Evolutionary conservation across 2,113 vertebrate genomes (phyloP).

Genomic region (Amphilophus citrinellus): DNA sequence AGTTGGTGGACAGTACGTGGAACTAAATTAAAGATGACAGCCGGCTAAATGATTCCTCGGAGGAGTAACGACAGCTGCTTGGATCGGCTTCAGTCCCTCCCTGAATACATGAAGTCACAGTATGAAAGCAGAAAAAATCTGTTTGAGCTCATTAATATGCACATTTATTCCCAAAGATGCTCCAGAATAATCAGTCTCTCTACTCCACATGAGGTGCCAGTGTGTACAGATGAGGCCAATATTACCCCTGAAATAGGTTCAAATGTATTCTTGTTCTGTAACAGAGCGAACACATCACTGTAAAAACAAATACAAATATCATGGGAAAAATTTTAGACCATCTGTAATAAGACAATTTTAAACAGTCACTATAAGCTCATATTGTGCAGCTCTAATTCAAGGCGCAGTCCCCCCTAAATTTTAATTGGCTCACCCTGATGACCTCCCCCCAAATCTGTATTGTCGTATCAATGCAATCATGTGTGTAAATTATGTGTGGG

Average conservation of each 20-base stretch:
- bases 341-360: too few species aligned
- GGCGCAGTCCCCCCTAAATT: too few species aligned
- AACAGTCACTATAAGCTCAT: background rate
- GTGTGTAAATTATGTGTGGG: too few species aligned
- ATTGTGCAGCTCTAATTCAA: background rate
- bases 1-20: background rate
- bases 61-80: slow-evolving; percentile 2
- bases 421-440: too few species aligned
- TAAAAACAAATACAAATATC: background rate
- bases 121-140: background rate
- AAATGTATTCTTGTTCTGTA: background rate
- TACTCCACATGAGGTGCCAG: background rate
- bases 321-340: background rate
- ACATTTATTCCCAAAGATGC: background rate
- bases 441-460: too few species aligned
- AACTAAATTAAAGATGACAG: slow-evolving; percentile 7
- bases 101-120: background rate
- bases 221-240: background rate
- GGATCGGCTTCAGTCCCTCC: background rate
- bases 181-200: background rate
- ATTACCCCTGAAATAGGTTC: background rate
- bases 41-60: background rate
- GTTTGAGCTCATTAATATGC: background rate
- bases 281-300: background rate
- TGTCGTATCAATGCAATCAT: too few species aligned